phyloP scores from a whole-genome alignment of 2,888 invertebrate genomes.

The Papilio protenor region DNA sequence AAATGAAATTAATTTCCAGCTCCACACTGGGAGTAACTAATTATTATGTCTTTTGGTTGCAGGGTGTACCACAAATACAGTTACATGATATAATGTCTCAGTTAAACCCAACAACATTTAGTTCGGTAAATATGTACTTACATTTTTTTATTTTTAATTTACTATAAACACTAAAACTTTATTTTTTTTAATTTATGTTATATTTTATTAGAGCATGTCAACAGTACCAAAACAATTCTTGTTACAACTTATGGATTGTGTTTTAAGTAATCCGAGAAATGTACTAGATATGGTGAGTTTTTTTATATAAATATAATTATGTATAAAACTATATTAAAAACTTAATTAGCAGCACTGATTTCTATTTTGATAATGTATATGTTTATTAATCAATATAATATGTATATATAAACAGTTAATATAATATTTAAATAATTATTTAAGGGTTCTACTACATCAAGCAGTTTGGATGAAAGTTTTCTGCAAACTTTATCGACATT shows the following conservation, averaged over 20 bases:
- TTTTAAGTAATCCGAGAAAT: slow-evolving; percentile 29
- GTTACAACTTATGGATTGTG: slow-evolving; percentile 45
- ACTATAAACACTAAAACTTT: no score
- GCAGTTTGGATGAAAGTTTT: slow-evolving; percentile 27
- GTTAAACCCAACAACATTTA: slow-evolving; percentile 46
- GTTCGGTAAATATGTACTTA: slow-evolving; percentile 49
- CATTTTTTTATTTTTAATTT: not conserved
- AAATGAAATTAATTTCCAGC: not conserved
- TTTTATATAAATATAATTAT: not conserved
- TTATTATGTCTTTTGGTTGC: slow-evolving; percentile 32
- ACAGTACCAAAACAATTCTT: slow-evolving; percentile 46
- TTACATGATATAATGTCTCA: slow-evolving; percentile 48
- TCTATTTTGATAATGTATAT: no score
- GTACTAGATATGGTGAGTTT: slow-evolving; percentile 36
- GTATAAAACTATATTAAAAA: not conserved
- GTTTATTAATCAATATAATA: no score
- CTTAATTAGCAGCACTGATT: not conserved
- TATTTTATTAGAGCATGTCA: slow-evolving; percentile 50
- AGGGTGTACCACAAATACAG: slow-evolving; percentile 50
- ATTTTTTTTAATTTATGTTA: not conserved
- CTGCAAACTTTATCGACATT: slow-evolving; percentile 18
- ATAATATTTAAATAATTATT: slow-evolving; percentile 3
- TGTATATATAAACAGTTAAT: not conserved
- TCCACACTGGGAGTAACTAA: not conserved
- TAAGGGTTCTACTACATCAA: slow-evolving; percentile 21